Evolutionary conservation across 1,140 invertebrate species (phyloP).

Genomic region (Chionoecetes opilio): DNA sequence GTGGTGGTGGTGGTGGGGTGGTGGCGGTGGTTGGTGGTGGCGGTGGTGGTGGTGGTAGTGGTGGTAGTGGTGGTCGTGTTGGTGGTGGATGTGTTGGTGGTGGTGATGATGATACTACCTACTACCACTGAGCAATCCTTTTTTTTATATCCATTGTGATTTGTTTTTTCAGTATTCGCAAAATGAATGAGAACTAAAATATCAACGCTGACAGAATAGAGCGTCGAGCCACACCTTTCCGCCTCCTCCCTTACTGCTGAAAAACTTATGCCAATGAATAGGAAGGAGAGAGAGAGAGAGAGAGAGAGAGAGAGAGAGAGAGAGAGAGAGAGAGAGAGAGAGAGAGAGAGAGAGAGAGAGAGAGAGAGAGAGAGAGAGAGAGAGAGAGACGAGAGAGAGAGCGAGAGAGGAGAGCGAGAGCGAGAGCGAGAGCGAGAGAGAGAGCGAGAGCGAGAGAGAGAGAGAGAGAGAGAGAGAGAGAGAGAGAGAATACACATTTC

Average conservation of each 20-base stretch:
- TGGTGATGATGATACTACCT: too few relatives aligned
- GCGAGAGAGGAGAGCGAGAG: neutral
- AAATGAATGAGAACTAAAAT: neutral
- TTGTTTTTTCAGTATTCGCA: neutral
- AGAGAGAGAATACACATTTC: neutral
- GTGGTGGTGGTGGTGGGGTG: too few relatives aligned
- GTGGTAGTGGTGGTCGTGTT: too few relatives aligned
- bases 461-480: constrained; percentile 10
- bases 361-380: constrained; percentile 27
- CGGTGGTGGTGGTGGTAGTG: too few relatives aligned
- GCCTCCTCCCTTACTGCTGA: neutral
- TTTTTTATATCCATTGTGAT: neutral
- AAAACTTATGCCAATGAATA: neutral
- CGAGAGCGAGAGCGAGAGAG: neutral
- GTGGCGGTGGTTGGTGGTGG: too few relatives aligned
- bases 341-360: constrained; percentile 27
- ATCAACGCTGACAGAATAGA: neutral
- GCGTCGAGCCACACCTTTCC: too few relatives aligned
- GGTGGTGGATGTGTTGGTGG: too few relatives aligned
- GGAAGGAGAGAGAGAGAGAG: neutral
- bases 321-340: constrained; percentile 21
- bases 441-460: neutral
- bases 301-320: constrained; percentile 27
- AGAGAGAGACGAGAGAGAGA: neutral
- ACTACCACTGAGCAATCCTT: too few relatives aligned